Base-by-base conservation (phyloP, 2,888 invertebrate species). In the Zonitis immaculata region DNA sequence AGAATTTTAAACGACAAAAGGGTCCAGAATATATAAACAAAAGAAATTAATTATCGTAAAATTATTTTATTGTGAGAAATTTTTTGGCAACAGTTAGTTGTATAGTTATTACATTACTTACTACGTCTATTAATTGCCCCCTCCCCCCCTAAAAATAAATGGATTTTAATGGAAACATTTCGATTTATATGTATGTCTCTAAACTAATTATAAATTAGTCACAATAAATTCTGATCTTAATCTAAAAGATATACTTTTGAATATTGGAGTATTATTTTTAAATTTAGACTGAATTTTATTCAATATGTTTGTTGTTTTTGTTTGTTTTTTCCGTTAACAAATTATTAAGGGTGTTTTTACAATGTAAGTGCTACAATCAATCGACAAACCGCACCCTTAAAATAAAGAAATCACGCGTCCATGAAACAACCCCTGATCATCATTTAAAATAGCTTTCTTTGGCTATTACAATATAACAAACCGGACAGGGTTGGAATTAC, bases 361-460 rank as follows among this genome's bases (percentile, higher is more conserved):
- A 32, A 6, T 27, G 5, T 27, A 30, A 12, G 12, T 30, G 6
- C 30, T 3, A 12, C 6, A 3, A n/a, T 30, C 12, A 12, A 30
- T 30, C 12, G 4, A 32, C 32, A n/a, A n/a, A n/a, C n/a, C 32
- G 14, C 32, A 32, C 32, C 32, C 32, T 14, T n/a, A 16, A 32
- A 32, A 28, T n/a, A 28, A n/a, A 32, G 30, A 14, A 32, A 32
- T 32, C 7, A 8, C 32, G 32, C 14, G 14, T 32, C 32, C 7
- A 14, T 14, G 8, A 32, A 32, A 14, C 14, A 32, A 14, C 32
- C 32, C 14, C 32, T 16, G 32, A 32, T 30, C 56, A 56, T 58
- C 56, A 54, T 56, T 56, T 53, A 56, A 53, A 56, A 56, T 56
- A 51, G 52, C 51, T 53, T 59, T 56, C 59, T 59, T 56, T 51